Percentiles rank a stretch among this genome's conserved stretches.
phyloP scores from a whole-genome alignment of 2,888 invertebrate species.

The Cheilosia pagana region DNA sequence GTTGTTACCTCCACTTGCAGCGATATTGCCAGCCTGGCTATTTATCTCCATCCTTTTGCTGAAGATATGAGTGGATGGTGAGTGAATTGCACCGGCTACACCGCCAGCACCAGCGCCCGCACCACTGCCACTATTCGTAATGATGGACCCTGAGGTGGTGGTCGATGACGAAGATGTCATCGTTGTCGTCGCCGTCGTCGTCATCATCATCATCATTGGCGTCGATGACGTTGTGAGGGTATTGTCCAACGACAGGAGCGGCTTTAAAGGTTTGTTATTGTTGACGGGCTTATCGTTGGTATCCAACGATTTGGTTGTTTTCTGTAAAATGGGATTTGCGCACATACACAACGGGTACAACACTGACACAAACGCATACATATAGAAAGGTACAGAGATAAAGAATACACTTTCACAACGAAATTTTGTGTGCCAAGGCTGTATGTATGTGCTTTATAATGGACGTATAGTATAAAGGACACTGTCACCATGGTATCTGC shows the following conservation, averaged over 20 bases:
- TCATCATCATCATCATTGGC: conserved; percentile 59
- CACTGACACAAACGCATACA: conserved; percentile 38
- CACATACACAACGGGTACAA: conserved; percentile 51
- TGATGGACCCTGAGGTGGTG: conserved; percentile 41
- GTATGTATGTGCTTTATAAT: conserved; percentile 16
- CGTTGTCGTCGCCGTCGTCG: conserved; percentile 59
- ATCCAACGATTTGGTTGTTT: conserved; percentile 83
- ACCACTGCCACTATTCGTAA: conserved; percentile 25
- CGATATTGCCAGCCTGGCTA: conserved; percentile 27
- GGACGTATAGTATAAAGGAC: conserved; percentile 12
- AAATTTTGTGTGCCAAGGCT: conserved; percentile 64
- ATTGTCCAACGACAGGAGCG: conserved; percentile 82
- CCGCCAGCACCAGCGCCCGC: conserved; percentile 41
- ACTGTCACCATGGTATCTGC: conserved; percentile 35
- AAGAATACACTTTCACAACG: conserved; percentile 31
- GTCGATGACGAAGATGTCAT: conserved; percentile 40
- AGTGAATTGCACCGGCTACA: conserved; percentile 47
- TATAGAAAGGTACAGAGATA: conserved; percentile 10
- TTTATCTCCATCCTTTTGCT: conserved; percentile 78
- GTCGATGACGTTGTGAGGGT: conserved; percentile 72
- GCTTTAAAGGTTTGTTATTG: conserved; percentile 82
- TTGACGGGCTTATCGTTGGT: conserved; percentile 81
- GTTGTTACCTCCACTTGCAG: conserved; percentile 66
- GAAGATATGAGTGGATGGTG: conserved; percentile 73
- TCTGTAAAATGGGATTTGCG: conserved; percentile 78